Percentiles rank a stretch among this genome's conserved stretches.
phyloP scores from a whole-genome alignment of 2,797 vertebrate genomes.

The Botia almorhae region DNA sequence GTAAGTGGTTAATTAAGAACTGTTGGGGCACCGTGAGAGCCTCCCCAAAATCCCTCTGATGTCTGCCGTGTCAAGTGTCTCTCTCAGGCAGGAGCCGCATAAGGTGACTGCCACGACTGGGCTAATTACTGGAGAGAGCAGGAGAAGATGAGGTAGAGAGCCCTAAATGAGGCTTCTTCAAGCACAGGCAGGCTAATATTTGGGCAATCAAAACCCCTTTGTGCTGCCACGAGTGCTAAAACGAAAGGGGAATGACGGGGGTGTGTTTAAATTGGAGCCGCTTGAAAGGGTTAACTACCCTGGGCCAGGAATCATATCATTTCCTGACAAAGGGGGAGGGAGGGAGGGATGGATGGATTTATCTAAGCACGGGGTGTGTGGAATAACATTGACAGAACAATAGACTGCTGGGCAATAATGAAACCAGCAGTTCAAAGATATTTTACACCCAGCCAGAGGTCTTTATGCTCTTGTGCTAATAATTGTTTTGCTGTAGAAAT shows the following conservation, averaged over 20 bases:
- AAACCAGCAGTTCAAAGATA: conserved; percentile 5
- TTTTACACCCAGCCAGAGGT: conserved; percentile 10
- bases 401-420: conserved; percentile 27
- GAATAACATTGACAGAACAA: conserved; percentile 44
- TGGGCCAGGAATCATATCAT: conserved; percentile 61
- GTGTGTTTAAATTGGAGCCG: conserved; percentile 49
- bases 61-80: conserved; percentile 99
- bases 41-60: conserved; percentile 99
- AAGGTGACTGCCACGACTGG: conserved; percentile 89
- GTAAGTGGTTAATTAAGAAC: conserved; percentile 99
- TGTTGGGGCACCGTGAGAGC: conserved; percentile 95
- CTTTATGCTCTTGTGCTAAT: background rate
- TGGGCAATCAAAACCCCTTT: conserved; percentile 71
- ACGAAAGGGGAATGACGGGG: conserved; percentile 62
- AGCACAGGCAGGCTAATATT: conserved; percentile 76
- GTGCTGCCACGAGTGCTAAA: conserved; percentile 62
- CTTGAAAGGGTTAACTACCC: conserved; percentile 73
- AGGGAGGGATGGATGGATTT: conserved; percentile 55
- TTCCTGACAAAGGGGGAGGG: conserved; percentile 57
- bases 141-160: conserved; percentile 88
- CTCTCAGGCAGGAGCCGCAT: conserved; percentile 86
- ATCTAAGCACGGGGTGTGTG: conserved; percentile 39
- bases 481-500: conserved; percentile 2
- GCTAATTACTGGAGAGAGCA: conserved; percentile 93
- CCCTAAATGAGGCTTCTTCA: conserved; percentile 78